phyloP scores from a whole-genome alignment of 2,888 invertebrate genomes.

The Oxytorus armatus region DNA sequence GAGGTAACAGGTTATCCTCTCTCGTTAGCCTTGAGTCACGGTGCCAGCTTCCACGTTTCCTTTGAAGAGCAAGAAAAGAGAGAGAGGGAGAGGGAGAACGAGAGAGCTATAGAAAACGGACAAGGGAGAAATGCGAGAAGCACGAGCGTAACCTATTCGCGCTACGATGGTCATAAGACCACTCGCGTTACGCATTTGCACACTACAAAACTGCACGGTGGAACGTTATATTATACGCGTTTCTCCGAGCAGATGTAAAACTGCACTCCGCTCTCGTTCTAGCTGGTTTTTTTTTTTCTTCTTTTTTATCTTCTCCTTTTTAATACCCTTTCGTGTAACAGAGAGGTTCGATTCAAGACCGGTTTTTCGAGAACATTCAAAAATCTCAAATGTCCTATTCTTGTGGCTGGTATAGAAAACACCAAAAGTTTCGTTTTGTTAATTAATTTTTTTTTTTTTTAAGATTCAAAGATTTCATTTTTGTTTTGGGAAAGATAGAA shows the following conservation, averaged over 20 bases:
- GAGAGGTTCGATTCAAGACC: constrained; percentile 41
- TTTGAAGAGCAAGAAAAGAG: constrained; percentile 48
- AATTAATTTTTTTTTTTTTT: constrained; percentile 22
- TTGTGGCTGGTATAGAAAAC: constrained; percentile 12
- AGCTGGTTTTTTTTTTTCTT: constrained; percentile 41
- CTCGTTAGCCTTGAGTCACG: constrained; percentile 64
- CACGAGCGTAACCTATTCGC: constrained; percentile 51
- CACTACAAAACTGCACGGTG: constrained; percentile 49
- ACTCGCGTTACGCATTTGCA: constrained; percentile 64
- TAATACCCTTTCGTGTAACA: constrained; percentile 1
- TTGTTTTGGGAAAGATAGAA: background rate
- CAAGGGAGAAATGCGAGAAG: constrained; percentile 58
- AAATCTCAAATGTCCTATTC: constrained; percentile 51
- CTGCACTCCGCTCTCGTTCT: constrained; percentile 35
- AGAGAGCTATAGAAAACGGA: constrained; percentile 13
- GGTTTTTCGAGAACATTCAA: constrained; percentile 30
- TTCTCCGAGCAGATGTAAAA: constrained; percentile 58
- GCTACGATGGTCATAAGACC: constrained; percentile 50
- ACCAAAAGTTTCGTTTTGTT: constrained; percentile 24
- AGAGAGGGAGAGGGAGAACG: constrained; percentile 6
- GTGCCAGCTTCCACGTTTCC: constrained; percentile 44
- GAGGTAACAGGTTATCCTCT: constrained; percentile 52
- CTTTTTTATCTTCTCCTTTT: constrained; percentile 3
- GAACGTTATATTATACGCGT: constrained; percentile 40
- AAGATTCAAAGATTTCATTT: background rate